Evolutionary conservation across 2,113 vertebrate species (phyloP).

Genomic region (Dasypus novemcinctus): DNA sequence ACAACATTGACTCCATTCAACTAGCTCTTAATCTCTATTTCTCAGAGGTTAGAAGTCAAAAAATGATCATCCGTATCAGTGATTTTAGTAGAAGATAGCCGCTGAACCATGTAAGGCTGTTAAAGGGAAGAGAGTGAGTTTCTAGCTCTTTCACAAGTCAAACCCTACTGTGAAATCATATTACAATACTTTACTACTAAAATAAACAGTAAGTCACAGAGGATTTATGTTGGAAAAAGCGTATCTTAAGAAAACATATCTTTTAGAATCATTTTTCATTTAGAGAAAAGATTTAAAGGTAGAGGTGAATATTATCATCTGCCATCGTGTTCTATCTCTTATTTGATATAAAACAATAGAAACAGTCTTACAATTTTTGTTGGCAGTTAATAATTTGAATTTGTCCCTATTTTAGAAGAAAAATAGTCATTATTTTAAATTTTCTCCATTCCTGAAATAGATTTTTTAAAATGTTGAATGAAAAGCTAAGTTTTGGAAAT

Average conservation of each 20-base stretch:
- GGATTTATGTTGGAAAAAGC: background rate
- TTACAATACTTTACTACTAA: background rate
- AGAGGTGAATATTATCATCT: background rate
- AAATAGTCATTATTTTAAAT: background rate
- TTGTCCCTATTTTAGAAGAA: background rate
- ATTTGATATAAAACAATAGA: background rate
- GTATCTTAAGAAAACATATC: background rate
- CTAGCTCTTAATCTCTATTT: slow-evolving; percentile 79
- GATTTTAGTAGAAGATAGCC: slow-evolving; percentile 68
- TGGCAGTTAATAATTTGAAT: background rate
- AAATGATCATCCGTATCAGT: slow-evolving; percentile 73
- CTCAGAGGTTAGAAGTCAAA: slow-evolving; percentile 79
- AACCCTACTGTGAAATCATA: background rate
- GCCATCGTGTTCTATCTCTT: background rate
- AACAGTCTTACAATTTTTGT: background rate
- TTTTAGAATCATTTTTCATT: background rate
- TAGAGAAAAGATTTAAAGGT: background rate
- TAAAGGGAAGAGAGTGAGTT: slow-evolving; percentile 69
- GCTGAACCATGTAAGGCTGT: slow-evolving; percentile 69
- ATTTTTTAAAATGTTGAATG: background rate
- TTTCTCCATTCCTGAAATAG: background rate
- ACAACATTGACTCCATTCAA: slow-evolving; percentile 70
- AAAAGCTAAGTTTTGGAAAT: background rate
- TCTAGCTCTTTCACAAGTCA: slow-evolving; percentile 61
- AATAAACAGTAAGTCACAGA: background rate